Evolutionary conservation across 2,797 vertebrate species (phyloP).

Genomic region (Sebastes iracundus): DNA sequence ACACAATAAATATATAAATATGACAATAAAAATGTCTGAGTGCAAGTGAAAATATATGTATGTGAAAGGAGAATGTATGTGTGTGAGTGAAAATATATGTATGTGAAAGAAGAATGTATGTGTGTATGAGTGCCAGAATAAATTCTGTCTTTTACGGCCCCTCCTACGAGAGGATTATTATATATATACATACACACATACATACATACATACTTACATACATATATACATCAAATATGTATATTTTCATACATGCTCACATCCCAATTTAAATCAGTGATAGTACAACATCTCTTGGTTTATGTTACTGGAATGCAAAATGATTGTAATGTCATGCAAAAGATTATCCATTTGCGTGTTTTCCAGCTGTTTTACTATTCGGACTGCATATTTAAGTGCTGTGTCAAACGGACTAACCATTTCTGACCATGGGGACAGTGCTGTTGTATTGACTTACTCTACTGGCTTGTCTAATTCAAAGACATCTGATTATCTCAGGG

Average conservation of each 20-base stretch:
- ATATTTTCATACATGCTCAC: background rate
- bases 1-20: no score
- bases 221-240: background rate
- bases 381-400: background rate
- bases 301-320: background rate
- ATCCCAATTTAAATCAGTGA: background rate
- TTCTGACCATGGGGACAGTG: background rate
- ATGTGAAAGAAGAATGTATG: no score
- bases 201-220: background rate
- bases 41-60: background rate
- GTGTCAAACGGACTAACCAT: background rate
- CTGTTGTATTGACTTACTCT: background rate
- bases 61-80: no score
- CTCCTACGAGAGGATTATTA: no score
- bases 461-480: background rate
- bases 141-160: no score
- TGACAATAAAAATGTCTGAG: no score
- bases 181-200: background rate
- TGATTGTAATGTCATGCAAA: background rate
- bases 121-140: no score
- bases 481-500: background rate
- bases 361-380: background rate
- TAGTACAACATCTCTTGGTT: background rate
- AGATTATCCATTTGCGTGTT: background rate
- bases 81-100: no score